These are phyloP conservation scores for Pterocles gutturalis DNA, from an alignment of 2,113 vertebrate species.

Conservation along the genomic window DNA sequence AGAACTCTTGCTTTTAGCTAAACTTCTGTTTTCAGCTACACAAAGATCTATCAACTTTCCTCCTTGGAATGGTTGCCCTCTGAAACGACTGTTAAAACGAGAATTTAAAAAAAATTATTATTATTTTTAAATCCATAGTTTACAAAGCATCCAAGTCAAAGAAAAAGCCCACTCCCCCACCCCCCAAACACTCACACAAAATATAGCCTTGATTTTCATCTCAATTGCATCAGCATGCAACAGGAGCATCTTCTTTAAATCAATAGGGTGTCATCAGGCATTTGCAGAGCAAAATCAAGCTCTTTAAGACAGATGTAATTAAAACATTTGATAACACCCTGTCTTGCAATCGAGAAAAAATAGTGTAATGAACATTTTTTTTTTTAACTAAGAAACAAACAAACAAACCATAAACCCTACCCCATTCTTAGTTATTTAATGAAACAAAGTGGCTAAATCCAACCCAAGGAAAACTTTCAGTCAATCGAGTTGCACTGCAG, in stretches of 20 bases:
- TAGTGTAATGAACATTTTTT: not conserved
- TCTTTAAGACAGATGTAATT: not conserved
- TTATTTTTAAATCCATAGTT: not conserved
- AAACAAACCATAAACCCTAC: not conserved
- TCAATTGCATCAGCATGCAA: not conserved
- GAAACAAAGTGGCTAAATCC: not conserved
- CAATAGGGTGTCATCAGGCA: not conserved
- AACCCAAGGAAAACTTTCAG: not conserved
- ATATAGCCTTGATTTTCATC: not conserved
- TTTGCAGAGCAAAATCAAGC: not conserved
- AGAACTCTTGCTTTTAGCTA: not conserved
- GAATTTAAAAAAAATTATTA: not conserved
- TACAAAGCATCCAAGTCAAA: not conserved
- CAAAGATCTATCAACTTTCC: not conserved
- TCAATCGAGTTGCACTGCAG: not conserved
- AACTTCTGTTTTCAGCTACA: not conserved
- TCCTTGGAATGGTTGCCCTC: not conserved
- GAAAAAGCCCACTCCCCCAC: not conserved
- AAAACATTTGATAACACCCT: slow-evolving; percentile 9
- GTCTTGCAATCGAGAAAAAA: not conserved
- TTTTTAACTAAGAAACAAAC: not conserved
- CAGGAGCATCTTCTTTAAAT: not conserved
- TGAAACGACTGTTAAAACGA: not conserved
- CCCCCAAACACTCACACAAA: not conserved
- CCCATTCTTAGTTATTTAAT: not conserved